Evolutionary conservation across 2,888 invertebrate species (phyloP).

Genomic region (Sarcophaga subvicina): DNA sequence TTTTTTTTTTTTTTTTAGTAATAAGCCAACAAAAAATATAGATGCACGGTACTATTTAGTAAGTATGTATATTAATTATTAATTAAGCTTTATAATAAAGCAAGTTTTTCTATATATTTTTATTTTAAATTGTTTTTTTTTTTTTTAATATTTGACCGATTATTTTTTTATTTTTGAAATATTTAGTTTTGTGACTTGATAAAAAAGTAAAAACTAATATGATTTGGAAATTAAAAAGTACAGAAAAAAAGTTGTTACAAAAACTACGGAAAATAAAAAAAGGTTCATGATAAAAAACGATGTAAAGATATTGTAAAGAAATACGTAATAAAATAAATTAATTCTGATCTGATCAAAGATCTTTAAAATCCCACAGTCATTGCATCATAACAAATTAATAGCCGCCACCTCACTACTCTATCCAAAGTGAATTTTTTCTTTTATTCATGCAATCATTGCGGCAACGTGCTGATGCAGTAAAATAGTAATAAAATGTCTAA

Average conservation of each 20-base stretch:
- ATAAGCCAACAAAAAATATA: conserved; percentile 38
- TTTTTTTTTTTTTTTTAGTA: neutral
- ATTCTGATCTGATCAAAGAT: no score
- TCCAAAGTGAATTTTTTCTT: no score
- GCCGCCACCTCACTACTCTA: no score
- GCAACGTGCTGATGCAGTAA: no score
- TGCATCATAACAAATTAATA: no score
- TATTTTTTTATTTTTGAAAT: conserved; percentile 24
- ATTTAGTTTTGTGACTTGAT: conserved; percentile 46
- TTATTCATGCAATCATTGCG: no score
- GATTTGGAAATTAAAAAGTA: conserved; percentile 25
- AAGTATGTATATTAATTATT: neutral
- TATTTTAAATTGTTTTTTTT: conserved; percentile 27
- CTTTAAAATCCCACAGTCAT: no score
- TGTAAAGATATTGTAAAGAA: no score
- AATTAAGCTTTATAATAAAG: neutral
- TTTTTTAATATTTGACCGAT: neutral
- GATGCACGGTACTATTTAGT: no score
- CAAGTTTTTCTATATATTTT: neutral
- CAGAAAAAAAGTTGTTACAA: neutral
- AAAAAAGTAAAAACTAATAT: conserved; percentile 54
- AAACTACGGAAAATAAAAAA: neutral
- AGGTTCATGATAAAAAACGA: no score
- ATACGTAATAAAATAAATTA: no score
- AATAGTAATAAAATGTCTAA: no score